A percentile compares a stretch with the other conserved stretches of the same genome.
Conservation (phyloP, 2,797 vertebrate species). For the Sphenodon punctatus region DNA sequence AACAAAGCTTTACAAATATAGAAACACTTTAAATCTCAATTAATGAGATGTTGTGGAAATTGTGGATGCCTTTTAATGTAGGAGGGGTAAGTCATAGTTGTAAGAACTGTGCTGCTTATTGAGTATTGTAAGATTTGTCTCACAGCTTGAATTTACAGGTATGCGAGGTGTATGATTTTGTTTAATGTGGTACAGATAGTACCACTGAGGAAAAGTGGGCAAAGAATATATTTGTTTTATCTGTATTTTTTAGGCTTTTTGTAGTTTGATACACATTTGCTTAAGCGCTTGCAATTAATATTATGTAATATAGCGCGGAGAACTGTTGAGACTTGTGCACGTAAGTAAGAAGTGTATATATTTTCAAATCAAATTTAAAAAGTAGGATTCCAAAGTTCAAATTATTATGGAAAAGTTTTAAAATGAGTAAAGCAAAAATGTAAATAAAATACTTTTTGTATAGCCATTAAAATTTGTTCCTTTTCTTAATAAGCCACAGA, state of each 20-base stretch:
- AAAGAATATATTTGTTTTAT: not conserved
- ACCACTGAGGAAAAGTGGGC: not conserved
- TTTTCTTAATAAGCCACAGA: too few species aligned
- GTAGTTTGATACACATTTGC: not conserved
- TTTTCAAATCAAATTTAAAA: not conserved
- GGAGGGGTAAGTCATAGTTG: not conserved
- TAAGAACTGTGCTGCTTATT: not conserved
- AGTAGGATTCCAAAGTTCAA: not conserved
- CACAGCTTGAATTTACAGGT: not conserved
- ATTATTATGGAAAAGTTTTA: too few species aligned
- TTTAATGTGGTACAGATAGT: not conserved
- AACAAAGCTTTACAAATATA: not conserved
- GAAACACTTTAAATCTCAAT: not conserved
- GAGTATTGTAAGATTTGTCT: not conserved
- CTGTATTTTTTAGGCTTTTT: not conserved
- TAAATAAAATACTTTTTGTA: too few species aligned
- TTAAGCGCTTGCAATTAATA: not conserved
- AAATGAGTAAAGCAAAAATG: too few species aligned
- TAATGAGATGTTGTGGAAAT: not conserved
- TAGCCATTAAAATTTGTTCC: too few species aligned
- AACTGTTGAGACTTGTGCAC: not conserved
- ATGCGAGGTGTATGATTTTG: not conserved
- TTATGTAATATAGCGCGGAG: not conserved
- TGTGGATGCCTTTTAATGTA: not conserved
- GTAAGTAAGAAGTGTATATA: not conserved